Percentiles rank a stretch among this genome's conserved stretches.
Conservation (phyloP, 2,888 invertebrate species). For the Helicoverpa assulta region DNA sequence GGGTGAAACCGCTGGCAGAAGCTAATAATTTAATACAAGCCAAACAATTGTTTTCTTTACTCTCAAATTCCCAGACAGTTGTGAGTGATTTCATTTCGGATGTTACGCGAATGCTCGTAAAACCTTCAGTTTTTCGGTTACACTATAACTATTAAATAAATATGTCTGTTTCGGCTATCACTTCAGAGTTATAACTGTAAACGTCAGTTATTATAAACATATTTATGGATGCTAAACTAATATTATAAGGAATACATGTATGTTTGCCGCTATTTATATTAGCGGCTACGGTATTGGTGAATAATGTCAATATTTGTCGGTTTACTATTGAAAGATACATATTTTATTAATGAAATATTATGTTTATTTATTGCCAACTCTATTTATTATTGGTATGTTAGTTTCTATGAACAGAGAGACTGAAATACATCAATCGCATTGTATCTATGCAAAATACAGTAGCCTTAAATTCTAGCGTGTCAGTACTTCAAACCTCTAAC, state of each 20-base stretch:
- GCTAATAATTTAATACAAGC: neutral
- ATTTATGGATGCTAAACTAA: slow-evolving; percentile 15
- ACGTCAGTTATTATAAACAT: slow-evolving; percentile 45
- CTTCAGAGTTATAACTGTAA: slow-evolving; percentile 49
- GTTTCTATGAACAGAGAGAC: too few species aligned
- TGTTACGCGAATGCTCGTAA: slow-evolving; percentile 33
- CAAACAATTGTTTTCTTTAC: neutral
- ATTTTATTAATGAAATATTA: neutral
- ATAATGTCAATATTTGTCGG: neutral
- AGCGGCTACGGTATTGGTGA: neutral
- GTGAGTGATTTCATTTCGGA: slow-evolving; percentile 17
- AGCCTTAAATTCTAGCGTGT: too few species aligned
- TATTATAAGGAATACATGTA: slow-evolving; percentile 1
- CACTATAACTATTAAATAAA: slow-evolving; percentile 41
- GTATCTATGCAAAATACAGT: too few species aligned
- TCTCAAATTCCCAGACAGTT: slow-evolving; percentile 25
- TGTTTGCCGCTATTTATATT: neutral
- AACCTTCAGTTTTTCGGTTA: slow-evolving; percentile 49
- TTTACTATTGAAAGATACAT: neutral
- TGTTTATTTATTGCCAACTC: neutral
- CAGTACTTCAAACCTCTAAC: too few species aligned
- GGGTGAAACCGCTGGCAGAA: too few species aligned
- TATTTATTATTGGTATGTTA: neutral
- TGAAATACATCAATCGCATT: too few species aligned
- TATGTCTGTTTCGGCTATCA: slow-evolving; percentile 39